These are phyloP conservation scores for Phrynocephalus vlangalii DNA, from an alignment of 2,797 vertebrate species.

Conservation along the genomic window DNA sequence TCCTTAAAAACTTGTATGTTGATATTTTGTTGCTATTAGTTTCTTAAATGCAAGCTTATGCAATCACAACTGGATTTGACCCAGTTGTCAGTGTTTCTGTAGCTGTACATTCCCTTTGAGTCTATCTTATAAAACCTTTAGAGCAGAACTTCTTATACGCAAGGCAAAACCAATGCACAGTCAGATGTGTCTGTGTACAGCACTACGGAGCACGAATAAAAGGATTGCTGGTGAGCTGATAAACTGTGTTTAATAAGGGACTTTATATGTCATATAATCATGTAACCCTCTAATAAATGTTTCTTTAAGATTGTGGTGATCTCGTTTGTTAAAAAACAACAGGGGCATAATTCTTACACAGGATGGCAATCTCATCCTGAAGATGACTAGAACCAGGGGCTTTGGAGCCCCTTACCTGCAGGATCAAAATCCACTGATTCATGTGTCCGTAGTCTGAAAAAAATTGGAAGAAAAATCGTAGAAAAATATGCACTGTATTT, in stretches of 20 bases:
- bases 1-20: conserved; percentile 64
- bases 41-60: conserved; percentile 64
- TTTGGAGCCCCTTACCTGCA: too few species aligned
- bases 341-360: too few species aligned
- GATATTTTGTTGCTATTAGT: conserved; percentile 68
- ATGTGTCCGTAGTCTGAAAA: too few species aligned
- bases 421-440: too few species aligned
- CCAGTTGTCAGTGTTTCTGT: conserved; percentile 69
- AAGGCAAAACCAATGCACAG: conserved; percentile 67
- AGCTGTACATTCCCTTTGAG: conserved; percentile 67
- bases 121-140: conserved; percentile 71
- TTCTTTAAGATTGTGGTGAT: conserved; percentile 67
- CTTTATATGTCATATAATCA: conserved; percentile 77
- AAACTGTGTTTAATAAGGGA: conserved; percentile 74
- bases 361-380: too few species aligned
- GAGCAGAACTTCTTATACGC: conserved; percentile 70
- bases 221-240: conserved; percentile 68
- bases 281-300: conserved; percentile 80
- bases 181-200: conserved; percentile 61
- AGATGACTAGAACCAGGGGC: too few species aligned
- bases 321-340: conserved; percentile 44
- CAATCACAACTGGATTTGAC: conserved; percentile 55
- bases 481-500: too few species aligned
- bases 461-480: too few species aligned
- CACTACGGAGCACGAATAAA: conserved; percentile 64